A percentile compares a stretch with the other conserved stretches of the same genome.
Evolutionary conservation across 1,140 invertebrate genomes (phyloP).

Genomic region (Drosophila lini): DNA sequence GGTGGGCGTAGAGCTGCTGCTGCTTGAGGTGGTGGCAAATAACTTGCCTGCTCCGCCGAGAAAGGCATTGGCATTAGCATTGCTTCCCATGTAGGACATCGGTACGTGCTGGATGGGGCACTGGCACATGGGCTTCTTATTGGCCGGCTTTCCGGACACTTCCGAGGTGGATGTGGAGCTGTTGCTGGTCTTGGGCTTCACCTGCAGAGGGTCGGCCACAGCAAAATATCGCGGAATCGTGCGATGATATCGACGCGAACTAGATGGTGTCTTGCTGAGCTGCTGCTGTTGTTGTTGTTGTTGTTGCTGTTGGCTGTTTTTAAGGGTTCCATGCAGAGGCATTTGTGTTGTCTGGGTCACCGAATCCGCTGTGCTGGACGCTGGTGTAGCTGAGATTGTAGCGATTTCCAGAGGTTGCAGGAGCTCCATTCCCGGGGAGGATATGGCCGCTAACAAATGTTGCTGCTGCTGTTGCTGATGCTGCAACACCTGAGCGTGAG

Average conservation of each 20-base stretch:
- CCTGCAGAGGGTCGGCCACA: constrained; percentile 73
- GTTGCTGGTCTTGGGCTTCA: constrained; percentile 58
- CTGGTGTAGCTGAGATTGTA: constrained; percentile 52
- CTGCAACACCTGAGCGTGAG: constrained; percentile 37
- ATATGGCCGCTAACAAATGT: constrained; percentile 55
- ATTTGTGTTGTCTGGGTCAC: constrained; percentile 71
- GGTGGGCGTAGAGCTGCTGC: constrained; percentile 44
- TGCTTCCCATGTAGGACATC: constrained; percentile 84
- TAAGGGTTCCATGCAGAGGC: constrained; percentile 53
- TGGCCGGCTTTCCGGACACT: constrained; percentile 28
- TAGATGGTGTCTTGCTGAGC: constrained; percentile 70
- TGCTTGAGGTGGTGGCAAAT: constrained; percentile 46
- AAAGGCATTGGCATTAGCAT: constrained; percentile 72
- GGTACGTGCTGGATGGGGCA: constrained; percentile 84
- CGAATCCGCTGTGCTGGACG: constrained; percentile 54
- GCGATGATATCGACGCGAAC: constrained; percentile 81
- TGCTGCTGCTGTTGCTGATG: constrained; percentile 53
- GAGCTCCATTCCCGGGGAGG: constrained; percentile 54
- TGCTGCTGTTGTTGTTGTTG: constrained; percentile 39
- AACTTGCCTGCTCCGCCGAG: constrained; percentile 69
- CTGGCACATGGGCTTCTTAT: constrained; percentile 83
- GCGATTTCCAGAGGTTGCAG: constrained; percentile 67
- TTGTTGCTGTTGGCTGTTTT: constrained; percentile 42
- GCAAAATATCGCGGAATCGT: constrained; percentile 84
- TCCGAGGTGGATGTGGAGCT: constrained; percentile 43